Conservation (phyloP, 2,113 vertebrate species). For the Urocolius indicus region DNA sequence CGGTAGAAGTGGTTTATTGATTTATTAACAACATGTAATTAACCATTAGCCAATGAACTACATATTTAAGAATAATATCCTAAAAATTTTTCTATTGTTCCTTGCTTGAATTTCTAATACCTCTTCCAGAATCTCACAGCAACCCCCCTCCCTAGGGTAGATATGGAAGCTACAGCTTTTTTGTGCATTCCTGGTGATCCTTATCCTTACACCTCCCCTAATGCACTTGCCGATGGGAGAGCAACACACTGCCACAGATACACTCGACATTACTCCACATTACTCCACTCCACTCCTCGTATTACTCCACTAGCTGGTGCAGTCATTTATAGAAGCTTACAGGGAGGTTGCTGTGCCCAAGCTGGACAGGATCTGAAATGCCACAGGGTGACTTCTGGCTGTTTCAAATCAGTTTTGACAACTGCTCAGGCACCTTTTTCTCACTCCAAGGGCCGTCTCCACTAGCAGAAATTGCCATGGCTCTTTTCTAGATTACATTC, state of each 20-base stretch:
- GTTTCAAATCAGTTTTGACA: background rate
- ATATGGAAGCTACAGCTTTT: rapidly evolving
- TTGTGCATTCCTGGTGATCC: background rate
- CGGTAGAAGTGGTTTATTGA: background rate
- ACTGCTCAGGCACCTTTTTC: background rate
- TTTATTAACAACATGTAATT: background rate
- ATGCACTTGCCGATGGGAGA: rapidly evolving
- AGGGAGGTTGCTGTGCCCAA: background rate
- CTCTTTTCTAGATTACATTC: background rate
- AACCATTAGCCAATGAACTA: background rate
- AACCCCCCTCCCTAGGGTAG: background rate
- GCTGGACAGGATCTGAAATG: background rate
- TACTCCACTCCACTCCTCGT: too few species aligned
- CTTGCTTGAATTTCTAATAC: background rate
- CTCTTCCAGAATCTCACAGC: background rate
- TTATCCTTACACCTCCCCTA: background rate
- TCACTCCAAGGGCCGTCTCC: background rate
- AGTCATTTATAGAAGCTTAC: background rate
- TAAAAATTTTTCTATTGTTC: background rate
- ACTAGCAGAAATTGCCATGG: background rate
- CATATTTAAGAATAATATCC: background rate
- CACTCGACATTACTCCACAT: too few species aligned
- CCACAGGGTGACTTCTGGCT: background rate
- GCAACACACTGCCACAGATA: too few species aligned
- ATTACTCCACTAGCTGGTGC: background rate